Evolutionary conservation across 2,797 vertebrate genomes (phyloP).

Genomic region (Hylomyscus alleni): DNA sequence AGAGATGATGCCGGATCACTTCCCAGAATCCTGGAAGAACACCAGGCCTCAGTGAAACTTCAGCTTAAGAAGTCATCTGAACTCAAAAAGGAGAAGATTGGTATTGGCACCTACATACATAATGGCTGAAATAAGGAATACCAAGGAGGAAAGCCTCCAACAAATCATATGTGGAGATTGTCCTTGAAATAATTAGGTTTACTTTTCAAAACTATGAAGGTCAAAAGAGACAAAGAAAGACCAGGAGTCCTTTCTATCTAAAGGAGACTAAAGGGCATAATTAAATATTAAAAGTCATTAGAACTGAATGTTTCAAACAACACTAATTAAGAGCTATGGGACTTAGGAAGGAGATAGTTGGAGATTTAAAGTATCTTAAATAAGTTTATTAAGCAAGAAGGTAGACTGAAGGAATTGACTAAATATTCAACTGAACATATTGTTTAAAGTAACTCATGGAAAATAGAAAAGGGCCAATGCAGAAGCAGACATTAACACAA

Average conservation of each 20-base stretch:
- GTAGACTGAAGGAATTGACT: not conserved
- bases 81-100: not conserved
- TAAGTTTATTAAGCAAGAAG: slow-evolving; percentile 16
- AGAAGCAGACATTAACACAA: not conserved
- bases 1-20: not conserved
- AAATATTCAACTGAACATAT: not conserved
- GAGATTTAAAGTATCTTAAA: slow-evolving; percentile 15
- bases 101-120: not conserved
- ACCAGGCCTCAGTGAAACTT: not conserved
- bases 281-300: slow-evolving; percentile 61
- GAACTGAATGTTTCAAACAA: slow-evolving; percentile 20
- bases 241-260: not conserved
- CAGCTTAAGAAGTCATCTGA: not conserved
- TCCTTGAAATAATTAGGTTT: not conserved
- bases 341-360: not conserved
- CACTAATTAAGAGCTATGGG: slow-evolving; percentile 43
- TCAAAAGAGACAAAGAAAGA: not conserved
- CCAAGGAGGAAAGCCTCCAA: not conserved
- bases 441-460: not conserved
- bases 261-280: slow-evolving; percentile 37
- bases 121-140: not conserved
- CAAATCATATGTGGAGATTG: not conserved
- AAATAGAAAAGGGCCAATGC: not conserved
- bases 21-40: not conserved
- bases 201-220: not conserved